Base-by-base conservation (phyloP, 2,797 vertebrate genomes). In the Bradypodion pumilum region DNA sequence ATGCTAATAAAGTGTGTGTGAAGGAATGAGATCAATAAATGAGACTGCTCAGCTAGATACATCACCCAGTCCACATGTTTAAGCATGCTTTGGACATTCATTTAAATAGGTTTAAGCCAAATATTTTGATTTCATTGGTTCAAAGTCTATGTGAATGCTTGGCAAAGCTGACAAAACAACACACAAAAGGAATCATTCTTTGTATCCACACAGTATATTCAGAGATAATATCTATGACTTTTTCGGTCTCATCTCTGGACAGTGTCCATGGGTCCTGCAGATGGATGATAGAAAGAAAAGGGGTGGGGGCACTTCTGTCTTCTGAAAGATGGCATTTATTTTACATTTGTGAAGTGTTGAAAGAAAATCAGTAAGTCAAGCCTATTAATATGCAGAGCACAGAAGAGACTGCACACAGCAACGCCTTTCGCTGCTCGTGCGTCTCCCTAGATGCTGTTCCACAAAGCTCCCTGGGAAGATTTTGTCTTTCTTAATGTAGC, bases 321-420 rank as follows among this genome's bases (percentile, higher is more conserved):
- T 40, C 29, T 78, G 68, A 87, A 89, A 65, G 40, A 32, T 0
- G 72, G 7, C 19, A 60, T 68, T 75, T 44, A 29, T 79, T 74
- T 86, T 44, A 42, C 0, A 4, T 81, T 85, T 81, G 74, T 65
- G 69, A 78, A 74, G 75, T 74, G 76, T 66, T 69, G 49, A 85
- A 80, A 79, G 56, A 76, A 89, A 77, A 81, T 13, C 0, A 0
- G 37, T 90, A 80, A 86, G 60, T 66, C 74, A 76, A 27, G 19
- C 0, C 1, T 60, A 77, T 81, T 80, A 84, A 81, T 46, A 85
- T 46, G 62, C 13, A 84, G 56, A 87, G 15, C 13, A 87, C 13
- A 79, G n/a, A 88, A 40, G 9, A 1, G 25, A 78, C 80, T 90
- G 65, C 84, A 60, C 1, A 52, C 72, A 86, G 29, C 86, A 91